Evolutionary conservation across 2,888 invertebrate species (phyloP).

Genomic region (Scaptomyza caliginosa): DNA sequence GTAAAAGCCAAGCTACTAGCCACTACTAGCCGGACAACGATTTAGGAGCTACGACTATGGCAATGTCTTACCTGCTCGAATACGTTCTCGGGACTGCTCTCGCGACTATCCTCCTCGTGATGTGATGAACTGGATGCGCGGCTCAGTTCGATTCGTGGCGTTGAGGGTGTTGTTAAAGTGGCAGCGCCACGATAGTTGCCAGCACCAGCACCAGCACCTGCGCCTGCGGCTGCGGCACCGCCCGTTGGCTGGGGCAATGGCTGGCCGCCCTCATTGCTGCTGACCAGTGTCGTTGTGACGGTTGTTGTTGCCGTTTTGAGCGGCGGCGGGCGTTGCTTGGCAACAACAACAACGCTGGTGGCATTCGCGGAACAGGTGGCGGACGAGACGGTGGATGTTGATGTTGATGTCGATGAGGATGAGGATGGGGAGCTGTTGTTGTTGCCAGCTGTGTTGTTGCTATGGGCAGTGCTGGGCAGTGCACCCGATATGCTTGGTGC

Average conservation of each 20-base stretch:
- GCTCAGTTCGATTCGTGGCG: slow-evolving; percentile 95
- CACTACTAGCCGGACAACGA: slow-evolving; percentile 19
- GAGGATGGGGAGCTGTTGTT: slow-evolving; percentile 42
- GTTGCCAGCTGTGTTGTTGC: slow-evolving; percentile 2
- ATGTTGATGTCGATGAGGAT: slow-evolving; percentile 38
- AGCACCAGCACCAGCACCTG: neutral
- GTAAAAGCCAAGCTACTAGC: slow-evolving; percentile 49
- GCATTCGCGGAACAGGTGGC: slow-evolving; percentile 69
- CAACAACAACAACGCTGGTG: slow-evolving; percentile 53
- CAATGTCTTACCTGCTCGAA: slow-evolving; percentile 87
- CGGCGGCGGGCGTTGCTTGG: slow-evolving; percentile 83
- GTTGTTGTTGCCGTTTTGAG: slow-evolving; percentile 74
- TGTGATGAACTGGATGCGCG: slow-evolving; percentile 95
- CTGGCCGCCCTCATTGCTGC: slow-evolving; percentile 72
- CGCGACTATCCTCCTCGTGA: slow-evolving; percentile 90
- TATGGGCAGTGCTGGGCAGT: slow-evolving; percentile 5
- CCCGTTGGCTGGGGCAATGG: slow-evolving; percentile 43
- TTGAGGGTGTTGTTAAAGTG: slow-evolving; percentile 87
- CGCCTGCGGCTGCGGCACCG: neutral
- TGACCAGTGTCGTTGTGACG: slow-evolving; percentile 67
- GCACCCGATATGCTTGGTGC: slow-evolving; percentile 50
- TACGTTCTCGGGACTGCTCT: slow-evolving; percentile 93
- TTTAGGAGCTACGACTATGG: neutral
- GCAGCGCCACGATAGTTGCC: slow-evolving; percentile 66
- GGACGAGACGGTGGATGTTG: slow-evolving; percentile 55